A percentile compares a stretch with the other conserved stretches of the same genome.
phyloP scores from a whole-genome alignment of 2,888 invertebrate genomes.

The Meghimatium bilineatum region DNA sequence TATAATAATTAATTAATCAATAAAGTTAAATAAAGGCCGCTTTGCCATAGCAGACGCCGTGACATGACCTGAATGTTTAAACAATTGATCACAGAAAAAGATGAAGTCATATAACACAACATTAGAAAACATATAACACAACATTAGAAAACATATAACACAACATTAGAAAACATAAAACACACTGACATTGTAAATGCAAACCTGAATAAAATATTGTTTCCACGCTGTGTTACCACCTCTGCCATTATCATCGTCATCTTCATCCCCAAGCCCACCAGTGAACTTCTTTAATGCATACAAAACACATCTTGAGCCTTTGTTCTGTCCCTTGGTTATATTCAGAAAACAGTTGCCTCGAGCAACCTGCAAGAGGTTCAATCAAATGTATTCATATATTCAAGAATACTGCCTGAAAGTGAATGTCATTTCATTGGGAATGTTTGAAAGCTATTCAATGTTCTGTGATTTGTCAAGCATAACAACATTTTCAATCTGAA shows the following conservation, averaged over 20 bases:
- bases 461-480: too few relatives aligned
- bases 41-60: too few relatives aligned
- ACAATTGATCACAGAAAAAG: too few relatives aligned
- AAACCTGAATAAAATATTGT: constrained; percentile 76
- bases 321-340: constrained; percentile 60
- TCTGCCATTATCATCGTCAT: constrained; percentile 74
- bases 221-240: constrained; percentile 76
- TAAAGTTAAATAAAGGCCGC: too few relatives aligned
- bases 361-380: constrained; percentile 71
- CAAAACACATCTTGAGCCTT: constrained; percentile 67
- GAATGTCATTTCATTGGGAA: background rate
- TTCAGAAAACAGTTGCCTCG: constrained; percentile 77
- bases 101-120: too few relatives aligned
- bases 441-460: background rate
- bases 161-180: too few relatives aligned
- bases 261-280: constrained; percentile 79
- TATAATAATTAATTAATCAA: too few relatives aligned
- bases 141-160: too few relatives aligned
- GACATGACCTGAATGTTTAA: too few relatives aligned
- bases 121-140: too few relatives aligned
- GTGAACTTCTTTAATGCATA: constrained; percentile 79
- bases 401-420: background rate
- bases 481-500: too few relatives aligned
- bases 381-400: background rate
- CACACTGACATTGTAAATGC: background rate